Evolutionary conservation across 2,113 vertebrate species (phyloP), one percentile per base, ranked within the genome.

Genomic region (Anguilla japonica): DNA sequence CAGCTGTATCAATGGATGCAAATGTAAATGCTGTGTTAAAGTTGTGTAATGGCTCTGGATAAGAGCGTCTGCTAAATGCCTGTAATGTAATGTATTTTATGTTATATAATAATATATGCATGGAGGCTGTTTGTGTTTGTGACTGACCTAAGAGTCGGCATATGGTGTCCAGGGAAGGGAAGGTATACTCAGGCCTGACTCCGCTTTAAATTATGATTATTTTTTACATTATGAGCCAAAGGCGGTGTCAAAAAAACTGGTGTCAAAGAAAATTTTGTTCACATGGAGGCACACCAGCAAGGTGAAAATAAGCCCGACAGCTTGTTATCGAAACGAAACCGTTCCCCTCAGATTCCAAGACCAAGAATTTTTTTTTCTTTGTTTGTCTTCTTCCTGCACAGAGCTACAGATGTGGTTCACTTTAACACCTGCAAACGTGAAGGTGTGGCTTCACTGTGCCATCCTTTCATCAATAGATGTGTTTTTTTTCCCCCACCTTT

Each of bases 181-280:
- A 92, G 89, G 91, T 90, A 93, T 92, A 91, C 14, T 13, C 9
- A 20, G 26, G 34, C 29, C 22, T 83, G 81, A 79, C 81, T 83
- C 86, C 84, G 29, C 57, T 53, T n/a, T n/a, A n/a, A n/a, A n/a
- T n/a, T n/a, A n/a, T n/a, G n/a, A n/a, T n/a, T n/a, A n/a, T n/a
- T 46, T 46, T 46, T 46, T 46, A 1, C 9, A 9, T 46, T 46
- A 46, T 46, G 5, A 46, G 43, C 43, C 34, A 34, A 34, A 34
- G 34, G 34, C 34, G 34, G 34, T 34, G 34, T 34, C 34, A 34
- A 34, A 34, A 34, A 34, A 34, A 34, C 34, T 34, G 18, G 57
- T 60, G 57, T 60, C 15, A 53, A 53, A 53, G 7, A 53, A 11
- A 53, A 0, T 53, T 53, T 13, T 46, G 13, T 67, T 26, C 60